Conservation (phyloP, 1,140 invertebrate genomes). For the Coenobita brevimanus region DNA sequence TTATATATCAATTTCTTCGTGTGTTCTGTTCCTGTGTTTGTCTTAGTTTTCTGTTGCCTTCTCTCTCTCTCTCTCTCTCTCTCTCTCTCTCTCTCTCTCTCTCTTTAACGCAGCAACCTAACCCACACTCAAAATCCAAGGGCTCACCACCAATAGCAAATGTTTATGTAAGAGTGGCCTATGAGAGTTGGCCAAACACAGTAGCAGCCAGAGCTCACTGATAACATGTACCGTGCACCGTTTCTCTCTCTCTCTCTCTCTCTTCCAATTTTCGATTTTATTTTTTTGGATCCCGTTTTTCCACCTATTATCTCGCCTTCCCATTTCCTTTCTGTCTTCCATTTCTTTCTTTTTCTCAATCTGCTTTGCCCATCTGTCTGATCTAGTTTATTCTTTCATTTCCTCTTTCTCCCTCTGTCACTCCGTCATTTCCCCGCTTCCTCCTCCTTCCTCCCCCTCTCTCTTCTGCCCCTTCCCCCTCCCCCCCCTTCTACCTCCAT, state of each 20-base stretch:
- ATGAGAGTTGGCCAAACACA: neutral
- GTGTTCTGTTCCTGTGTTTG: too few species aligned
- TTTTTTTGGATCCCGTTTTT: too few species aligned
- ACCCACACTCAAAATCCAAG: neutral
- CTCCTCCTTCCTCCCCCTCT: neutral
- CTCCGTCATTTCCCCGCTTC: too few species aligned
- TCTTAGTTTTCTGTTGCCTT: too few species aligned
- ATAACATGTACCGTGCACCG: neutral
- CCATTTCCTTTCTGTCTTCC: neutral
- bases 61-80: too few species aligned
- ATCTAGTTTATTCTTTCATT: too few species aligned
- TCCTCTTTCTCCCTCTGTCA: too few species aligned
- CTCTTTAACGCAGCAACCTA: too few species aligned
- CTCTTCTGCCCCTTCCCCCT: neutral
- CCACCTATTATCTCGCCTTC: neutral
- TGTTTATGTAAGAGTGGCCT: neutral
- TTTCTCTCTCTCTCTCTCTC: neutral
- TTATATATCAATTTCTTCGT: too few species aligned
- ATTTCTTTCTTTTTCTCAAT: neutral
- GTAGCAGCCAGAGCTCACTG: neutral
- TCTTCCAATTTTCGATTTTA: too few species aligned
- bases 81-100: neutral
- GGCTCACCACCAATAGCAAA: neutral
- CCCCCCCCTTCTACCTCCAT: too few species aligned
- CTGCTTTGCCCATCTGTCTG: too few species aligned